phyloP scores from a whole-genome alignment of 2,797 vertebrate species.

The Alca torda region DNA sequence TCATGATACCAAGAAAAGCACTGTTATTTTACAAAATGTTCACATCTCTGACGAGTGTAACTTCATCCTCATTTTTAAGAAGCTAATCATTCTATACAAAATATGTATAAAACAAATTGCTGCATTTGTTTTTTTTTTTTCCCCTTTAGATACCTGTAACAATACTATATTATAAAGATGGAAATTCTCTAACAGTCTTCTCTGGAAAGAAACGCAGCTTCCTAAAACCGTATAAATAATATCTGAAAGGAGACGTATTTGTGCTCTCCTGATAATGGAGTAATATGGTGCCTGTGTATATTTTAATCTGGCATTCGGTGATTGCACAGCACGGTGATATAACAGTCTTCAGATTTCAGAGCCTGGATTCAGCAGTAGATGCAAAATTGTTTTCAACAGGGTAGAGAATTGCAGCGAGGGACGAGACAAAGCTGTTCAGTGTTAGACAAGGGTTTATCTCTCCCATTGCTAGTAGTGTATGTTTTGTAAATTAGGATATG shows the following conservation, averaged over 20 bases:
- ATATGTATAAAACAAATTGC: neutral
- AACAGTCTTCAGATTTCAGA: neutral
- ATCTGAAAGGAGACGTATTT: neutral
- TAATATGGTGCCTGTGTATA: neutral
- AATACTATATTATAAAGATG: neutral
- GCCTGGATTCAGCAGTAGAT: neutral
- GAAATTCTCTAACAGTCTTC: neutral
- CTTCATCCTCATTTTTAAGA: neutral
- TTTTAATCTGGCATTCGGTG: neutral
- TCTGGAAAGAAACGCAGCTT: neutral
- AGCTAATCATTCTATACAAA: neutral
- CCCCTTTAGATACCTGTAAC: neutral
- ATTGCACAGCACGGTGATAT: neutral
- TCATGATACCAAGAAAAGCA: neutral
- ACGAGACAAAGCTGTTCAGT: conserved; percentile 11
- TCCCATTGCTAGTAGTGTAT: neutral
- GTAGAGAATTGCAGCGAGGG: neutral
- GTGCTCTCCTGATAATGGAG: neutral
- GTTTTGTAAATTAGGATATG: conserved; percentile 9
- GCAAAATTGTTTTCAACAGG: neutral
- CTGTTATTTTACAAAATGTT: neutral
- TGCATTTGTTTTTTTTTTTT: neutral
- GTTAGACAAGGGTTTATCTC: conserved; percentile 30
- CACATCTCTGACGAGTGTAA: neutral
- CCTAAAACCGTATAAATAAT: neutral